Conservation (phyloP, 2,888 invertebrate genomes). For the Amphipyra tragopoginis region DNA sequence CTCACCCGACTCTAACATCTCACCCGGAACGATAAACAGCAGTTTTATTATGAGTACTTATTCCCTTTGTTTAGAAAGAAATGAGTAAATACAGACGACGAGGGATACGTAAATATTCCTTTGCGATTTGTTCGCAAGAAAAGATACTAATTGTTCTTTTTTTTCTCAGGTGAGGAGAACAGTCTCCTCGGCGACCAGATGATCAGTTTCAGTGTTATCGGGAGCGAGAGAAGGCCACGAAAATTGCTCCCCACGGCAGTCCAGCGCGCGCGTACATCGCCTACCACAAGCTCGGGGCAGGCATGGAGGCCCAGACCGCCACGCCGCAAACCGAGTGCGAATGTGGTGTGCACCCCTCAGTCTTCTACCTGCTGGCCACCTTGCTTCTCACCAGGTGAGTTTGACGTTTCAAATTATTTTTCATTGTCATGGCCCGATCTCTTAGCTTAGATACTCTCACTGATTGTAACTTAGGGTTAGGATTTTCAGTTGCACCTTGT, state of each 20-base stretch:
- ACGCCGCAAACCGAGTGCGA: conserved; percentile 90
- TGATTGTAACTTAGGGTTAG: too few relatives aligned
- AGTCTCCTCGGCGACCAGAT: conserved; percentile 83
- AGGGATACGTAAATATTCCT: neutral
- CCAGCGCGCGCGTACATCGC: conserved; percentile 89
- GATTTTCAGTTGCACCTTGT: too few relatives aligned
- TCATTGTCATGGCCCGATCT: too few relatives aligned
- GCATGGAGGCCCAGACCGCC: conserved; percentile 87
- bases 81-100: conserved; percentile 29
- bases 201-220: conserved; percentile 80
- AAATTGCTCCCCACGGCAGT: conserved; percentile 88
- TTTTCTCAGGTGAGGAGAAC: conserved; percentile 73
- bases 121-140: neutral
- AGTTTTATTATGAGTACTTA: conserved; percentile 27
- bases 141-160: conserved; percentile 9
- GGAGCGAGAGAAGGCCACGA: conserved; percentile 79
- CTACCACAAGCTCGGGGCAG: conserved; percentile 91
- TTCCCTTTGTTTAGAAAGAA: conserved; percentile 27
- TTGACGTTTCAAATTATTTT: neutral
- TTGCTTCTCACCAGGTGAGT: conserved; percentile 86
- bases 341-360: conserved; percentile 91
- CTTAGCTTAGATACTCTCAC: too few relatives aligned
- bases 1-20: conserved; percentile 36
- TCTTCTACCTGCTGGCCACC: conserved; percentile 91
- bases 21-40: conserved; percentile 46